Conservation (phyloP, 2,888 invertebrate genomes). For the Ashinkailepas kermadecensis region DNA sequence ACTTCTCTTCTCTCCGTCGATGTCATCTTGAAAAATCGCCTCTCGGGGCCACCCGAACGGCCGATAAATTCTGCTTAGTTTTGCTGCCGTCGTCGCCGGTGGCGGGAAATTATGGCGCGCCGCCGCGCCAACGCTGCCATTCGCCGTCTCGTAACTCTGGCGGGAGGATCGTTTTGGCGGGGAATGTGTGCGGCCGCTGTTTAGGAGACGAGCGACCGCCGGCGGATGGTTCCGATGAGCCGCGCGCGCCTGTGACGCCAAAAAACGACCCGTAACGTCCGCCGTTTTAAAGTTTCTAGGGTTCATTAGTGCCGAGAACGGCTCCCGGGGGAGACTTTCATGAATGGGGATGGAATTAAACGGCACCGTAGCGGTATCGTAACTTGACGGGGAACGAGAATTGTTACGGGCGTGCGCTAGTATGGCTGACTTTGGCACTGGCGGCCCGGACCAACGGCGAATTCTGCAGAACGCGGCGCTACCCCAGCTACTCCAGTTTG, state of each 20-base stretch:
- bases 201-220: neutral
- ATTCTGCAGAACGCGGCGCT: no score
- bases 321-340: neutral
- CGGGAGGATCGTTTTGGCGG: slow-evolving; percentile 12
- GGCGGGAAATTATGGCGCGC: neutral
- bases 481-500: no score
- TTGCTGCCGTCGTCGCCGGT: slow-evolving; percentile 10
- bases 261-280: neutral
- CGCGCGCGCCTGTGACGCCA: neutral
- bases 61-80: slow-evolving; percentile 17
- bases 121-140: slow-evolving; percentile 3
- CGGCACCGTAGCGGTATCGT: neutral
- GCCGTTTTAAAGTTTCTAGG: neutral
- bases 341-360: neutral
- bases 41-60: neutral
- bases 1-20: neutral
- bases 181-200: neutral
- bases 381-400: neutral
- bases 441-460: no score
- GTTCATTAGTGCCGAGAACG: neutral
- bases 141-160: slow-evolving; percentile 18
- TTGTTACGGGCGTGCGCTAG: neutral
- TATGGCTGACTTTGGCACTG: no score
- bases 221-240: neutral
- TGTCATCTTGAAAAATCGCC: slow-evolving; percentile 4